phyloP scores from a whole-genome alignment of 2,888 invertebrate species.

The Melanotus villosus region DNA sequence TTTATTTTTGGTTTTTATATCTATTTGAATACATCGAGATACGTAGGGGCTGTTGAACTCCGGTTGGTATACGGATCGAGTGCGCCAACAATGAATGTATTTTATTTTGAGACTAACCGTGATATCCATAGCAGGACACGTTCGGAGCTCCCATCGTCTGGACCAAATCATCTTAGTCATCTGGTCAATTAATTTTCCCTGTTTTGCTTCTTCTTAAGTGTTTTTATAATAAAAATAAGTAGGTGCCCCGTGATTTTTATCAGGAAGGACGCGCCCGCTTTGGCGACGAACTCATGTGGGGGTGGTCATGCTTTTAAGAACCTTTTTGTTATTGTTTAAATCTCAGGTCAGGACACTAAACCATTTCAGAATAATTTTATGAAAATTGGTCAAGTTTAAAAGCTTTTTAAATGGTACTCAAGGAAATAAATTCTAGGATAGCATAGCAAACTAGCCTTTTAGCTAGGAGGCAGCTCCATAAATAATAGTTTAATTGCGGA shows the following conservation, averaged over 20 bases:
- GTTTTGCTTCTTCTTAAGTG: neutral
- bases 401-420: no score
- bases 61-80: constrained; percentile 32
- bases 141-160: constrained; percentile 1
- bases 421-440: no score
- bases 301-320: neutral
- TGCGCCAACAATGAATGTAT: constrained; percentile 43
- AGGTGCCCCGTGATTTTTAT: constrained; percentile 2
- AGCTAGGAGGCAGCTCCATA: no score
- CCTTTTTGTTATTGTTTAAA: no score
- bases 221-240: no score
- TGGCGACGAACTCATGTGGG: neutral
- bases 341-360: no score
- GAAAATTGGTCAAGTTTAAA: no score
- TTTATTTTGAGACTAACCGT: constrained; percentile 33
- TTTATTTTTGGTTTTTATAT: constrained; percentile 43
- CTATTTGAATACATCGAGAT: constrained; percentile 33
- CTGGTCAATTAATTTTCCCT: neutral
- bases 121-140: constrained; percentile 25
- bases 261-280: neutral
- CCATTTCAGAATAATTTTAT: no score
- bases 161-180: neutral
- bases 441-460: no score
- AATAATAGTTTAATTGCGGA: no score
- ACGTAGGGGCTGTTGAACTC: constrained; percentile 39